Evolutionary conservation across 2,113 vertebrate species (phyloP), one percentile per base, ranked within the genome.

Genomic region (Sceloporus tristichus): DNA sequence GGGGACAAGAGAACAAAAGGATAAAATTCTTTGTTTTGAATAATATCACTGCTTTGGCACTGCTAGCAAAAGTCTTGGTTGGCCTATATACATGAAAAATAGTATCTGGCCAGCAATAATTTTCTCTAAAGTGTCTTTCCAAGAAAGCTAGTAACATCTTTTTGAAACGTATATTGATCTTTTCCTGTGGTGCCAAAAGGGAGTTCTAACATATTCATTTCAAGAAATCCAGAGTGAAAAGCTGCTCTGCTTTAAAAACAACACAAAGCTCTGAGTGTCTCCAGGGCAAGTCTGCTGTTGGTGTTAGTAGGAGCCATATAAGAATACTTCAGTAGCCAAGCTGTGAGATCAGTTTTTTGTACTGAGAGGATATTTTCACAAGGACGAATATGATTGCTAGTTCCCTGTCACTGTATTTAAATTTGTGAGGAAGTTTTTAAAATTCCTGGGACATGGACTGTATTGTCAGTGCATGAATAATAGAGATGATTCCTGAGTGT

Each of bases 211-310:
- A 14, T 90, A 76, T 84, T 14, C 10, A 7, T 48, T 91, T 87
- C 66, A 87, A 93, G 73, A 87, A 87, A 90, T 76, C 90, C 86
- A 83, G 85, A 89, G 71, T 78, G 91, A 91, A 88, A 88, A 82
- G 4, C 5, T 4, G 80, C 13, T 73, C 8, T 42, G 21, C 74
- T 83, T 81, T 83, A 53, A 93, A 91, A 87, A 21, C 79, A 42
- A 85, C 9, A n/a, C 66, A 40, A 80, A 59, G 29, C 90, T 90
- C 62, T 23, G 5, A 8, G 34, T 68, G 62, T 42, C 42, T 25
- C 59, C 27, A 56, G 23, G 14, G 19, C 42, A 34, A 27, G 75
- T 29, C 65, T 82, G 54, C 9, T 27, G 91, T 93, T 89, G 68
- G 68, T 0, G 0, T 23, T 42, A 18, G n/a, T 1, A 75, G 66